phyloP scores from a whole-genome alignment of 1,140 invertebrate genomes.

The Heterodera schachtii region DNA sequence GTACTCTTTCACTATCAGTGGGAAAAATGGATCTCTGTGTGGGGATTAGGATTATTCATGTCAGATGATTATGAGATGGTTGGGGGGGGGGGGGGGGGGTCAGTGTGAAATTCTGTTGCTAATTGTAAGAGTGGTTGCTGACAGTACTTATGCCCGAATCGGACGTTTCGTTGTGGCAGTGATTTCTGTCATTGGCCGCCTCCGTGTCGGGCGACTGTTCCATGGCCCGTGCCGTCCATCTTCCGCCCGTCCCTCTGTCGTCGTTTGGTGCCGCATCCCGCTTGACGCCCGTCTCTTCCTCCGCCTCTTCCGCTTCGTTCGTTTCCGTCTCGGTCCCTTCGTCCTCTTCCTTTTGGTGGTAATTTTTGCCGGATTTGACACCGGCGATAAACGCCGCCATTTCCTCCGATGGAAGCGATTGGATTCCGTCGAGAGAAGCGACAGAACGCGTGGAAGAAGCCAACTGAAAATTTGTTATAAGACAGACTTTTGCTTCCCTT shows the following conservation, averaged over 20 bases:
- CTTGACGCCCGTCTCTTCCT: neutral
- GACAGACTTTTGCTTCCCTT: no score
- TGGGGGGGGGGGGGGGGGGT: no score
- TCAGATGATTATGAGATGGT: no score
- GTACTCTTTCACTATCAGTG: no score
- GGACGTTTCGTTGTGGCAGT: conserved; percentile 19
- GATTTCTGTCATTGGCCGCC: neutral
- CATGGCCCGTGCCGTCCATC: neutral
- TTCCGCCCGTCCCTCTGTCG: neutral
- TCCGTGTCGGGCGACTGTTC: neutral
- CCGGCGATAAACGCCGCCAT: conserved; percentile 63
- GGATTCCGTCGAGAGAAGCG: conserved; percentile 46
- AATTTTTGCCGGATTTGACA: conserved; percentile 41
- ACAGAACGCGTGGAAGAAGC: conserved; percentile 47
- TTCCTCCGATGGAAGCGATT: conserved; percentile 57
- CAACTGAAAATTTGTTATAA: conserved; percentile 29
- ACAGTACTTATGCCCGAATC: conserved; percentile 28
- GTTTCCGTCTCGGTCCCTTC: conserved; percentile 15
- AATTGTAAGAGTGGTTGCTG: conserved; percentile 9
- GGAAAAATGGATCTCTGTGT: neutral
- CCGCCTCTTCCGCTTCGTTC: conserved; percentile 16
- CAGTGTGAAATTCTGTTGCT: no score
- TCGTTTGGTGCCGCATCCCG: neutral
- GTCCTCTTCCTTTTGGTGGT: conserved; percentile 8
- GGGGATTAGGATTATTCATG: no score